A percentile compares a stretch with the other conserved stretches of the same genome.
These are phyloP conservation scores for Scaptomyza pallida DNA, from an alignment of 1,140 invertebrate genomes.

Conservation along the genomic window DNA sequence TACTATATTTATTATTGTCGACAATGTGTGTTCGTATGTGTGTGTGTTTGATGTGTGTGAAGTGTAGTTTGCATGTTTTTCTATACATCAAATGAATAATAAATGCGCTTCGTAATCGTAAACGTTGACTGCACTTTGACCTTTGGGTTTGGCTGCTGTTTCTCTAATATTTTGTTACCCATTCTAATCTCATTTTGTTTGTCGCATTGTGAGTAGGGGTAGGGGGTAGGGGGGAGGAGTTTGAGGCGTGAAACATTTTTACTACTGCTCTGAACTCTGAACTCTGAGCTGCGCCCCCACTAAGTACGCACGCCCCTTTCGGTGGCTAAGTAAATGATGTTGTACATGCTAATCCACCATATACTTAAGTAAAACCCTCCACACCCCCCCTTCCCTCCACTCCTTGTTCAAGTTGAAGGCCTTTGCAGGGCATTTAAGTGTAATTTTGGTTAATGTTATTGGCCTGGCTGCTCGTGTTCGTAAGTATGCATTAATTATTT, in stretches of 20 bases:
- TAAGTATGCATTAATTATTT: conserved; percentile 45
- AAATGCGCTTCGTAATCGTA: conserved; percentile 53
- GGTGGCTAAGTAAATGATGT: conserved; percentile 15
- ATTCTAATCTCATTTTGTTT: conserved; percentile 44
- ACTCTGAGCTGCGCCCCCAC: not conserved
- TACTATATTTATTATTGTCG: conserved; percentile 44
- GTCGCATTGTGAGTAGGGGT: conserved; percentile 27
- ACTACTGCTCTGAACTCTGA: conserved; percentile 40
- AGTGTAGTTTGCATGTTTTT: conserved; percentile 52
- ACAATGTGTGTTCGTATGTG: not conserved
- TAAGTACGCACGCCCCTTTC: conserved; percentile 6
- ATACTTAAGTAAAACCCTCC: conserved; percentile 3
- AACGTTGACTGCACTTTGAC: conserved; percentile 51
- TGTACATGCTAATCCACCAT: conserved; percentile 37
- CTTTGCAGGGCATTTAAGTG: conserved; percentile 33
- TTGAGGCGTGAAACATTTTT: conserved; percentile 49
- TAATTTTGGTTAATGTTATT: conserved; percentile 46
- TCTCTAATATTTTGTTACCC: not conserved
- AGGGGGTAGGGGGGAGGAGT: no score
- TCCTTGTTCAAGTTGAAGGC: conserved; percentile 12
- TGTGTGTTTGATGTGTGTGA: conserved; percentile 30
- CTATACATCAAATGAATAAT: conserved; percentile 52
- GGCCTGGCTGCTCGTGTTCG: conserved; percentile 9
- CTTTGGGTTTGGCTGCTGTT: conserved; percentile 29
- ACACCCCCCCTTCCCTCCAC: no score